Conservation (phyloP, 2,797 vertebrate genomes). For the Tragopan temminckii region DNA sequence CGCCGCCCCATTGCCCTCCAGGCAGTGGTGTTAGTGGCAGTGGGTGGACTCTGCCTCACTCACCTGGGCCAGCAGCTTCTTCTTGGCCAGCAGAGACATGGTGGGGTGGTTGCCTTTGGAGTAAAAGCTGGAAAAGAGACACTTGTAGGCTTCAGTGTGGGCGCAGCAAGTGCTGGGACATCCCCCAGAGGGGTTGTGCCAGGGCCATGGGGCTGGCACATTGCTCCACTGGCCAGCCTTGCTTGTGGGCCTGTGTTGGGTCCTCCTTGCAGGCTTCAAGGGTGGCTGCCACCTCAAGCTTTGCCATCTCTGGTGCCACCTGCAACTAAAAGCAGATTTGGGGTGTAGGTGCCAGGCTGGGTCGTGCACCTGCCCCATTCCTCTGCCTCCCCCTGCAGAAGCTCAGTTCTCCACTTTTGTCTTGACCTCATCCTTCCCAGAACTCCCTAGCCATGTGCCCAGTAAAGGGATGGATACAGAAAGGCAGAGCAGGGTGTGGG, state of each 20-base stretch:
- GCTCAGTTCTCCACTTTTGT: no score
- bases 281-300: background rate
- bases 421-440: no score
- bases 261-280: background rate
- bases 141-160: conserved; percentile 75
- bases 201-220: no score
- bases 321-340: background rate
- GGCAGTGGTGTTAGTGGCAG: conserved; percentile 54
- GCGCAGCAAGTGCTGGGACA: background rate
- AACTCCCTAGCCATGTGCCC: no score
- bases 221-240: background rate
- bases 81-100: conserved; percentile 96
- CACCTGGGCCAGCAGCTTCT: conserved; percentile 93
- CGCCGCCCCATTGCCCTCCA: background rate
- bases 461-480: background rate
- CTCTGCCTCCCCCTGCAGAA: background rate
- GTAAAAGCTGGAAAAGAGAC: conserved; percentile 76
- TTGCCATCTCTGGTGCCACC: conserved; percentile 38
- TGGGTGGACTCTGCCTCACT: conserved; percentile 81
- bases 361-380: background rate
- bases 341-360: background rate
- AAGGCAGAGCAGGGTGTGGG: fast-evolving
- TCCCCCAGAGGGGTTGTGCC: no score
- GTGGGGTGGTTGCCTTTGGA: conserved; percentile 81
- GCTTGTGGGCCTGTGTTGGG: fast-evolving